Base-by-base conservation (phyloP, 2,113 vertebrate genomes). In the Sula dactylatra region DNA sequence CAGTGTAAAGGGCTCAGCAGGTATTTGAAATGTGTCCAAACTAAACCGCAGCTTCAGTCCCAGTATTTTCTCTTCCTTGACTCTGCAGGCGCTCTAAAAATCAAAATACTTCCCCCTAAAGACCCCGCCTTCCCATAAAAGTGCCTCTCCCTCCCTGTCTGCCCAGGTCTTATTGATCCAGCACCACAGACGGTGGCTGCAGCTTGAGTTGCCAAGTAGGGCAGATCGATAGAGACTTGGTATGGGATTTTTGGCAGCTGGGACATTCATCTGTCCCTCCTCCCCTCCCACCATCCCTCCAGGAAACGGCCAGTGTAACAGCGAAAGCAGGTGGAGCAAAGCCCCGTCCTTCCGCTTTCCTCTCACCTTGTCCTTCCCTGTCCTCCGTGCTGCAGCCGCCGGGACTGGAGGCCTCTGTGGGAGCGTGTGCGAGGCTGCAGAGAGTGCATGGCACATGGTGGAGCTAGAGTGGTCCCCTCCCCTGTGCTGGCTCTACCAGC, bases 131-230 rank as follows among this genome's bases (percentile, higher is more conserved):
- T 92, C 77, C 77, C 88, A 73, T 90, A 49, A 38, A 85, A 76
- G 54, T 42, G 61, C 69, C 90, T 93, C 69, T 89, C 65, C 61
- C 44, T 65, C 83, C 40, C 49, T 64, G 70, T n/a, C 70, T 16
- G 20, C 86, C 74, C 87, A 80, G 91, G 59, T 96, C 76, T 64
- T 89, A 97, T 96, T 88, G 97, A 97, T 97, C 96, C 79, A 32
- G 62, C 88, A 47, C 90, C 84, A 87, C 82, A 96, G 94, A 96
- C 49, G 1, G 72, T 90, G 94, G 87, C 96, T 97, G 94, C 86
- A 86, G 94, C 82, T 70, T 36, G 67, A 88, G 93, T 77, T 97
- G 97, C 97, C 96, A 96, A 97, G 96, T 97, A 96, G 97, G 96
- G 87, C 97, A 96, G 97, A 96, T 98, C 96, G 1, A 97, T 96